These are phyloP conservation scores for Coenobita brevimanus DNA, from an alignment of 1,140 invertebrate species.

Conservation along the genomic window DNA sequence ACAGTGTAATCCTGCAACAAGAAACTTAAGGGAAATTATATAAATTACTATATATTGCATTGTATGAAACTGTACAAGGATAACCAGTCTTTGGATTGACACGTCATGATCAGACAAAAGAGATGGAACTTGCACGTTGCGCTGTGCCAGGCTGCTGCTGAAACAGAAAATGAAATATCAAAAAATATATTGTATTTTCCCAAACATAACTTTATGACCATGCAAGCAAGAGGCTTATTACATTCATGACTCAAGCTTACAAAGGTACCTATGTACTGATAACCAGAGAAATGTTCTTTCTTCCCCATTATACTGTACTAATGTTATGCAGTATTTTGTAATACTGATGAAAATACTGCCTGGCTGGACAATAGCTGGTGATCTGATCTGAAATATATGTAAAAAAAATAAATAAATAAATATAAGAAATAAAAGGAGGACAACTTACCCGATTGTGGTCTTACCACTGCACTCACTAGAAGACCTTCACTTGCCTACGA, in stretches of 20 bases:
- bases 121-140: not conserved
- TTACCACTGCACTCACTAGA: conserved; percentile 64
- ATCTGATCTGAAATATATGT: conserved; percentile 46
- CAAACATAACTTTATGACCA: too few relatives aligned
- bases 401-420: conserved; percentile 2
- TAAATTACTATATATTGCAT: conserved; percentile 41
- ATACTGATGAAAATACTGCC: not conserved
- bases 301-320: too few relatives aligned
- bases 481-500: conserved; percentile 65
- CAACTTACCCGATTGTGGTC: conserved; percentile 52
- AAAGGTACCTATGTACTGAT: not conserved
- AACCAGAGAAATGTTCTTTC: not conserved
- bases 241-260: not conserved
- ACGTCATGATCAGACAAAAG: not conserved
- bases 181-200: too few relatives aligned
- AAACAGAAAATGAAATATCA: too few relatives aligned
- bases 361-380: conserved; percentile 9
- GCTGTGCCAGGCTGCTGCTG: not conserved
- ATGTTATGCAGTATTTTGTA: not conserved
- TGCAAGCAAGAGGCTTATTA: not conserved
- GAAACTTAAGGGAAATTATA: conserved; percentile 36
- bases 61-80: too few relatives aligned
- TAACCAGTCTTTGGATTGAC: too few relatives aligned
- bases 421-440: not conserved
- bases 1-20: conserved; percentile 39